Evolutionary conservation across 1,140 invertebrate species (phyloP).

Genomic region (Tribolium castaneum): DNA sequence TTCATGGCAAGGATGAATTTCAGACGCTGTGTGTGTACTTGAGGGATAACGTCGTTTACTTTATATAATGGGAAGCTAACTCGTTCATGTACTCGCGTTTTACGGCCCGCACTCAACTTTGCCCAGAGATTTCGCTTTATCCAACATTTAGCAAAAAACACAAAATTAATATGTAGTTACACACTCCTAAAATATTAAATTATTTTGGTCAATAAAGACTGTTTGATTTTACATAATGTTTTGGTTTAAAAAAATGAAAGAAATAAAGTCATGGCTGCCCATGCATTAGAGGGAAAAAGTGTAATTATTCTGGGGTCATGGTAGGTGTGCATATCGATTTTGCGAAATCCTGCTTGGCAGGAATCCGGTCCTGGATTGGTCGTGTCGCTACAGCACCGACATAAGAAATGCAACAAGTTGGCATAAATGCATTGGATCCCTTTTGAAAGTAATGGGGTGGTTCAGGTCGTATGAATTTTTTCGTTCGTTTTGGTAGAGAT

Average conservation of each 20-base stretch:
- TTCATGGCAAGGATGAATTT: constrained; percentile 21
- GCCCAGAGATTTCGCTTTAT: not conserved
- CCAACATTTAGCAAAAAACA: not conserved
- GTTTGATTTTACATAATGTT: too few relatives aligned
- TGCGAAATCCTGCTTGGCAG: not conserved
- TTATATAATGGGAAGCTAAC: constrained; percentile 15
- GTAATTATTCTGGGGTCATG: too few relatives aligned
- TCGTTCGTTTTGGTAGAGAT: not conserved
- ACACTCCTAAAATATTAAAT: too few relatives aligned
- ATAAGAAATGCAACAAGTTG: constrained; percentile 1
- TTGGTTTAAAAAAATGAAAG: too few relatives aligned
- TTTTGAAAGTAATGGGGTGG: constrained; percentile 10
- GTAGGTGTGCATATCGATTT: not conserved
- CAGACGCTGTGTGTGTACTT: not conserved
- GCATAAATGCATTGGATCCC: constrained; percentile 31
- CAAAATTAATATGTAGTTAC: too few relatives aligned
- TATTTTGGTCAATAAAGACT: too few relatives aligned
- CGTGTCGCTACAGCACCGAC: not conserved
- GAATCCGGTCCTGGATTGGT: not conserved
- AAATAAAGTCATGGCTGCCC: too few relatives aligned
- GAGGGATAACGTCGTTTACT: constrained; percentile 27
- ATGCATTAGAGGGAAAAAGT: too few relatives aligned
- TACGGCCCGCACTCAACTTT: not conserved
- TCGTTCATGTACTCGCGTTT: not conserved
- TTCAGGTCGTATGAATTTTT: constrained; percentile 16